Base-by-base conservation (phyloP, 2,888 invertebrate species). In the Parascotia fuliginaria region DNA sequence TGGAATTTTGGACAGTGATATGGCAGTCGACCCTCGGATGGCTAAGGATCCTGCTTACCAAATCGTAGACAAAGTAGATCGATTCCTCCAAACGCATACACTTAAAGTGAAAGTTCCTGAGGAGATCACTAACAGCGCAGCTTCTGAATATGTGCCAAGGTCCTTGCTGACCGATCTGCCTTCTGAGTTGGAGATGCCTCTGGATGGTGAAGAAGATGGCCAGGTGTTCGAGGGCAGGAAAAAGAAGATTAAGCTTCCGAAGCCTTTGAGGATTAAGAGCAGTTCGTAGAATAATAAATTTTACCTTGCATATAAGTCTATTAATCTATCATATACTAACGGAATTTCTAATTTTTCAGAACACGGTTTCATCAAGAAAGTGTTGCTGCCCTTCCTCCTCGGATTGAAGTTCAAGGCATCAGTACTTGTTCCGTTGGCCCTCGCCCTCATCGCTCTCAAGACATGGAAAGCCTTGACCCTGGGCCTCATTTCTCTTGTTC, bases 391-490 rank as follows among this genome's bases (percentile, higher is more conserved):
- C 34, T 97, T 97, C 93, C 93, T 97, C 47, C 91, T 97, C 67
- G 97, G 97, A 58, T 90, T 97, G 59, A 97, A 97, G 84, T 96
- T 97, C 92, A 97, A 97, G 87, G 95, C 97, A 40, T 96, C 96
- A 13, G 96, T 97, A 22, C 83, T 97, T 70, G 96, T 97, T 32
- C 97, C 97, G 0, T 84, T 97, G 55, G 96, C 96, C 9, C 92
- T 97, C 48, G 96, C 96, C 27, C 88, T 97, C 50, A 97, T 97
- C 73, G 97, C 97, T 0, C 91, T 97, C 47, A 97, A 97, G 85
- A 97, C 97, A 11, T 97, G 97, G 97, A 97, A 97, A 83, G 97
- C 97, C 32, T 91, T 97, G 67, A 97, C 97, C 6, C 93, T 97
- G 62, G 97, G 97, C 54, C 94, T 97, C 3, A 94, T 97, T 53